Conservation (phyloP, 2,113 vertebrate species). For the Callipepla squamata region DNA sequence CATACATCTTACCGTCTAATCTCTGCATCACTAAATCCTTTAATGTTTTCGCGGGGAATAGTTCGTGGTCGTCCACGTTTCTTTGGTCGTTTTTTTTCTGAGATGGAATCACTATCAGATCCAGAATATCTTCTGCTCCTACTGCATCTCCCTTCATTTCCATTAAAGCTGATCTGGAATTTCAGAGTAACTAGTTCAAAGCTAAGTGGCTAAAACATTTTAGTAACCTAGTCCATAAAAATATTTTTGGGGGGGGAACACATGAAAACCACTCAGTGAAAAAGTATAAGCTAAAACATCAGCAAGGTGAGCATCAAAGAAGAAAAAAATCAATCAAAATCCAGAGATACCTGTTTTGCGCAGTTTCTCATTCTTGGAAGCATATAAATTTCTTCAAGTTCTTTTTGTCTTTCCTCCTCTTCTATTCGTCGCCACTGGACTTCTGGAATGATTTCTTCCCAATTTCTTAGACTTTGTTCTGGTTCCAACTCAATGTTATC, state of each 20-base stretch:
- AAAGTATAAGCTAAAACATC: neutral
- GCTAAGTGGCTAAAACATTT: neutral
- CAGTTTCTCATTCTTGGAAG: constrained; percentile 97
- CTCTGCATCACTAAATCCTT: constrained; percentile 95
- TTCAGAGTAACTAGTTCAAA: constrained; percentile 26
- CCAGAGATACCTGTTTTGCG: constrained; percentile 89
- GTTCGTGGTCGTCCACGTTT: constrained; percentile 96
- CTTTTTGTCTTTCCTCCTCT: constrained; percentile 94
- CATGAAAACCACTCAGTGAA: neutral
- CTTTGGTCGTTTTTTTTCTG: constrained; percentile 93
- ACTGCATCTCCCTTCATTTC: constrained; percentile 86
- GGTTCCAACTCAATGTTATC: constrained; percentile 92
- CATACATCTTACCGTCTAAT: constrained; percentile 87
- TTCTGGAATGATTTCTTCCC: constrained; percentile 96
- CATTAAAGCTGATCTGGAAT: constrained; percentile 90
- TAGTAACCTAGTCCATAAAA: neutral
- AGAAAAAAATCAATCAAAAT: neutral
- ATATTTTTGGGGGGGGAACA: neutral
- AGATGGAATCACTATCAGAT: constrained; percentile 94
- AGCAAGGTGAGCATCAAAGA: neutral
- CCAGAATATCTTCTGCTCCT: constrained; percentile 93
- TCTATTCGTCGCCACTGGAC: constrained; percentile 90
- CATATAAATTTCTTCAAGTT: constrained; percentile 95
- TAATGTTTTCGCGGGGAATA: constrained; percentile 96
- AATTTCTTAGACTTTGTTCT: constrained; percentile 87